A percentile compares a stretch with the other conserved stretches of the same genome.
Conservation (phyloP, 2,113 vertebrate species). For the Tragulus kanchil region DNA sequence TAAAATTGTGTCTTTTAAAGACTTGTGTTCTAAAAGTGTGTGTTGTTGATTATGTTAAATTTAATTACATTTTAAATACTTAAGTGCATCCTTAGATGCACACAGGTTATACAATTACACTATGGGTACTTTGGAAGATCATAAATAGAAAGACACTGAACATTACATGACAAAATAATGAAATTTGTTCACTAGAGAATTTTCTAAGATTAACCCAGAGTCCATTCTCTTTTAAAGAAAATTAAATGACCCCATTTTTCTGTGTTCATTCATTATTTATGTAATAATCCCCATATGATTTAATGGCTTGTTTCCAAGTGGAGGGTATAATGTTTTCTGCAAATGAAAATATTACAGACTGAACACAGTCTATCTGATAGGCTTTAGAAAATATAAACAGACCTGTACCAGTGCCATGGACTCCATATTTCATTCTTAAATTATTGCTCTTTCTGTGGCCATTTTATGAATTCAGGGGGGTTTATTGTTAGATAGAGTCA, state of each 20-base stretch:
- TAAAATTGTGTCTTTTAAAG: not conserved
- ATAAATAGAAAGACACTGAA: not conserved
- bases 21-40: not conserved
- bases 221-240: conserved; percentile 65
- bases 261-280: conserved; percentile 68
- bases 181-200: conserved; percentile 25
- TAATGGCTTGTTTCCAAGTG: conserved; percentile 44
- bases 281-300: conserved; percentile 39
- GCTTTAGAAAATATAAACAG: not conserved
- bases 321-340: not conserved
- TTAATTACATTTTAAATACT: conserved; percentile 8
- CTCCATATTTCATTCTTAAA: not conserved
- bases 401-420: not conserved
- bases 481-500: conserved; percentile 21
- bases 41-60: not conserved
- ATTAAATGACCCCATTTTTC: conserved; percentile 70
- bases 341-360: conserved; percentile 11
- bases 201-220: conserved; percentile 61
- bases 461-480: not conserved
- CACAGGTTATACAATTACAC: not conserved
- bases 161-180: conserved; percentile 21
- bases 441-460: conserved; percentile 26
- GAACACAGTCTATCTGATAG: not conserved
- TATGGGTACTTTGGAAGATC: not conserved
- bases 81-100: not conserved